Base-by-base conservation (phyloP, 2,888 invertebrate genomes). In the Diplolepis rosae region DNA sequence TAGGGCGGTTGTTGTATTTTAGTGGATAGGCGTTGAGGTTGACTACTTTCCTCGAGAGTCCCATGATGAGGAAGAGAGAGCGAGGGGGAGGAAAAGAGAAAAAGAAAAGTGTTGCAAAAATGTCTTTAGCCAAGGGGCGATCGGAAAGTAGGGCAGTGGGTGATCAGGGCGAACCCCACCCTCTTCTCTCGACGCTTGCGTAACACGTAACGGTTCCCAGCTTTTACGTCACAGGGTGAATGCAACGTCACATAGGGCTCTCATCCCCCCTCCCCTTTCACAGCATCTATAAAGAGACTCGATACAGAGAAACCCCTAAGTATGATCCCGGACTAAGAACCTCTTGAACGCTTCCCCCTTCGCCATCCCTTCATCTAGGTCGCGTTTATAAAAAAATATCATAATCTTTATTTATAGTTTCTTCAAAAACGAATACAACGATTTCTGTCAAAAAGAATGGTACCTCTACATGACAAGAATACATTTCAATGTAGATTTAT, bases 181-280 rank as follows among this genome's bases (percentile, higher is more conserved):
- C 75, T 61, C 61, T 39, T 67, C 74, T 54, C 70, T 61, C 65
- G 76, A 80, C 84, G 84, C 85, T 83, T 84, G 82, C 84, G 85
- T 84, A 61, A 61, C 39, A 61, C 56, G 56, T 61, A 61, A 61
- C 56, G 24, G 39, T 61, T 61, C 80, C 83, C 80, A 81, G 83
- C 79, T 83, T 84, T 85, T 84, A 87, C 87, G 87, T 87, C 87
- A 87, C 80, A 82, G 82, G 74, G 72, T 78, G 76, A 72, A 68
- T 72, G 66, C 85, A 85, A 86, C 86, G 86, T 87, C 86, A 86
- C 78, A 6, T 11, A 35, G 35, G 35, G 39, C 22, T 61, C 56
- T 39, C 56, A 61, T 7, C 4, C 56, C 56, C 35, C 56, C 56
- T 1, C 56, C 56, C 1, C 35, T 24, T 13, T 39, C 2, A 22